Percentiles rank a stretch among this genome's conserved stretches.
Conservation (phyloP, 2,888 invertebrate species). For the Ochropleura leucogaster region DNA sequence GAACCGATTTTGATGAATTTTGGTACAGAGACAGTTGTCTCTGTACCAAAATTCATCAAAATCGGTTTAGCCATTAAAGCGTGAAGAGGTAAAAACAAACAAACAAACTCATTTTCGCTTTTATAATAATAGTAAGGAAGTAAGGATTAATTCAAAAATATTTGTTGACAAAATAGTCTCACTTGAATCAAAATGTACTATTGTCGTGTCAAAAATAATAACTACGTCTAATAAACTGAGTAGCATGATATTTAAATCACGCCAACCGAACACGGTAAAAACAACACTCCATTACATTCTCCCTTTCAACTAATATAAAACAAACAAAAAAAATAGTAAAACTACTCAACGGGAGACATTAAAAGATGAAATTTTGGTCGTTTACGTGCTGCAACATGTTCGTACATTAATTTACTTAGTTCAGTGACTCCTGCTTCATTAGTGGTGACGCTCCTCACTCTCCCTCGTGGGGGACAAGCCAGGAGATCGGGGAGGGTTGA, state of each 20-base stretch:
- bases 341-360: slow-evolving; percentile 20
- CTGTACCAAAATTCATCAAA: no score
- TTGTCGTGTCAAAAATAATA: no score
- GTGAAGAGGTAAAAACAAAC: no score
- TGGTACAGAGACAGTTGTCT: no score
- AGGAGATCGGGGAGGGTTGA: slow-evolving; percentile 10
- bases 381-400: slow-evolving; percentile 58
- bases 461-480: slow-evolving; percentile 27
- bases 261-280: not conserved
- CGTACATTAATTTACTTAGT: slow-evolving; percentile 67
- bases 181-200: no score
- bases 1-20: no score
- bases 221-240: no score
- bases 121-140: no score
- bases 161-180: no score
- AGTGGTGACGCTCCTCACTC: slow-evolving; percentile 60
- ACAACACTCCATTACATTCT: not conserved
- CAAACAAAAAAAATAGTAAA: not conserved
- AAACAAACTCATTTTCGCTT: no score
- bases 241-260: not conserved
- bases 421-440: slow-evolving; percentile 66
- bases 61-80: no score
- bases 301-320: not conserved
- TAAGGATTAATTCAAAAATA: no score
- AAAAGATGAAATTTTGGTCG: slow-evolving; percentile 50